Evolutionary conservation across 2,797 vertebrate genomes (phyloP), one percentile per base, ranked within the genome.

Genomic region (Cuculus canorus): DNA sequence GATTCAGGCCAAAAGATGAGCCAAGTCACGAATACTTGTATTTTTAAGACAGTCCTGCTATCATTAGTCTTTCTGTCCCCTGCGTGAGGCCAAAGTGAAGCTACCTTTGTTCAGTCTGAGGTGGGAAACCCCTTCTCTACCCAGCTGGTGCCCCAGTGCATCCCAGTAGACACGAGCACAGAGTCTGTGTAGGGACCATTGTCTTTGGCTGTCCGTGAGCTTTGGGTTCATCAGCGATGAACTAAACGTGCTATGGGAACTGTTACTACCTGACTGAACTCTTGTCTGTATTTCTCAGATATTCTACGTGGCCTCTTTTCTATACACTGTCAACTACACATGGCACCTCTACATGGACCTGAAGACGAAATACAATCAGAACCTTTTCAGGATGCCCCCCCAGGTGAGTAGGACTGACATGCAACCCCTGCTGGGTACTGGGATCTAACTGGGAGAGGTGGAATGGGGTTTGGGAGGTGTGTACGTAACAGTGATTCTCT

Each of bases 251-350:
- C 66, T 69, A 2, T 47, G 94, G 45, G 32, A 79, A 37, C 61
- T 41, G 4, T 41, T n/a, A 1, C 23, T 21, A 3, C 9, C 37
- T 72, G n/a, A 17, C 52, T 86, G 56, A 86, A 59, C 65, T 52
- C 19, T 39, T 25, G 7, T 2, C 41, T 90, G 63, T 47, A 17
- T 96, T 96, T 88, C 95, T 30, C 98, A 99, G 99, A 93, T 98
- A 39, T 98, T 99, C 45, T 99, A 98, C 12, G 95, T 99, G 95
- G 98, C 98, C 21, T 99, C 99, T 66, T 99, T 99, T 96, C 97
- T 99, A 68, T 99, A 98, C 97, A 99, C 98, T 0, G 92, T 99
- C 91, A 98, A 98, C 98, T 99, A 99, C 59, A 97, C 98, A 69
- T 98, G 98, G 98, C 98, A 98, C 71, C 98, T 99, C 5, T 98